Evolutionary conservation across 2,113 vertebrate species (phyloP).

Genomic region (Hippocampus comes): DNA sequence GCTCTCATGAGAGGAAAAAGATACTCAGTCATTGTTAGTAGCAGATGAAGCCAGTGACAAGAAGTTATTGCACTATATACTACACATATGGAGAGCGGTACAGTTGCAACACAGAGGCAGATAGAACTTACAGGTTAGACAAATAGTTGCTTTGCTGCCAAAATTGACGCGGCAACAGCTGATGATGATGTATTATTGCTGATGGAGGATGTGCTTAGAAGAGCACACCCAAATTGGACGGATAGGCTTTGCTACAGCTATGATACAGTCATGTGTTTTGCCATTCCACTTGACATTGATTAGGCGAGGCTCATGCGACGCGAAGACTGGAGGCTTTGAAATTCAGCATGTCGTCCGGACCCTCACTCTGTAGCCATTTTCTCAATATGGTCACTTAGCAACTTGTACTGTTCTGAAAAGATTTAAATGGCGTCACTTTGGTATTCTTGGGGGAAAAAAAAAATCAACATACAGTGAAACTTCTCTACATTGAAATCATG

Average conservation of each 20-base stretch:
- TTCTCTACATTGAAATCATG: no score
- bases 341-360: conserved; percentile 5
- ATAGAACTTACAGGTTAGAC: background rate
- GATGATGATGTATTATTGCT: conserved; percentile 35
- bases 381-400: conserved; percentile 91
- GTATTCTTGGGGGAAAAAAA: background rate
- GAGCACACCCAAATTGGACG: conserved; percentile 4
- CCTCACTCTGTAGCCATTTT: conserved; percentile 85
- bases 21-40: background rate
- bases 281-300: conserved; percentile 1
- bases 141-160: background rate
- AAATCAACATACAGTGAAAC: no score
- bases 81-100: background rate
- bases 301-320: background rate
- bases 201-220: conserved; percentile 5
- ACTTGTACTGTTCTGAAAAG: conserved; percentile 88
- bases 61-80: background rate
- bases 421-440: background rate
- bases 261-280: conserved; percentile 8
- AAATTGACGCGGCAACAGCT: background rate
- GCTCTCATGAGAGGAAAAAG: background rate
- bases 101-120: background rate
- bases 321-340: conserved; percentile 10
- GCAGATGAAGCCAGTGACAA: background rate
- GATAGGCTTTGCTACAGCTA: conserved; percentile 25